Evolutionary conservation across 2,888 invertebrate species (phyloP), one percentile per base, ranked within the genome.

Genomic region (Heteromyza rotundicornis): DNA sequence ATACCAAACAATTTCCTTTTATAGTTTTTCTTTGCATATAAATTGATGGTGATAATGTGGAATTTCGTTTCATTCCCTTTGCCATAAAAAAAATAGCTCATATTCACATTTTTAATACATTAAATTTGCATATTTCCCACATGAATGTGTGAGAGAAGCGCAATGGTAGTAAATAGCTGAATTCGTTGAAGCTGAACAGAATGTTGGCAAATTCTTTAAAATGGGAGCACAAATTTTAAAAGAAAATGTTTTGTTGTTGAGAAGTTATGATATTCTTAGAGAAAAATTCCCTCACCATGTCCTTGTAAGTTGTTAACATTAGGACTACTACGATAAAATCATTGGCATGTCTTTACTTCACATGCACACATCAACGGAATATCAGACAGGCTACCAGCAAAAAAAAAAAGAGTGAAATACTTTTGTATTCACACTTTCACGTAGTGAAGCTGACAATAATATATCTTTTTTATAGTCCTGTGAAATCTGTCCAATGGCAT

Each of bases 1-100:
- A n/a, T n/a, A n/a, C n/a, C n/a, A 27, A 40, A 47, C 47, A 47
- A 59, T 61, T 65, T 63, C 59, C 59, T 61, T 63, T 65, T 57
- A 63, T 60, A 61, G 65, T 59, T 61, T 65, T 59, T 57, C 55
- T 65, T 65, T 53, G 63, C 65, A 65, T 65, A 63, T 61, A 65
- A 65, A 65, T 65, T 63, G 65, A 53, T 61, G 59, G 60, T 61
- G 61, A 63, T 65, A 65, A 63, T 61, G 59, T 55, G 59, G 56
- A 61, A 65, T 65, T 63, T 56, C 53, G 56, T 7, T 17, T 17
- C 10, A 12, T 32, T 61, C n/a, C 40, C 40, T 7, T 40, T 20
- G 47, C 19, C 20, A 3, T n/a, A 47, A 19, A 47, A 47, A 47
- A 20, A 19, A 20, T 47, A 20, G 17, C 60, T 51, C 60, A 56